Percentiles rank a stretch among this genome's conserved stretches.
Evolutionary conservation across 2,888 invertebrate species (phyloP).

Genomic region (Sphaerophoria rueppellii): DNA sequence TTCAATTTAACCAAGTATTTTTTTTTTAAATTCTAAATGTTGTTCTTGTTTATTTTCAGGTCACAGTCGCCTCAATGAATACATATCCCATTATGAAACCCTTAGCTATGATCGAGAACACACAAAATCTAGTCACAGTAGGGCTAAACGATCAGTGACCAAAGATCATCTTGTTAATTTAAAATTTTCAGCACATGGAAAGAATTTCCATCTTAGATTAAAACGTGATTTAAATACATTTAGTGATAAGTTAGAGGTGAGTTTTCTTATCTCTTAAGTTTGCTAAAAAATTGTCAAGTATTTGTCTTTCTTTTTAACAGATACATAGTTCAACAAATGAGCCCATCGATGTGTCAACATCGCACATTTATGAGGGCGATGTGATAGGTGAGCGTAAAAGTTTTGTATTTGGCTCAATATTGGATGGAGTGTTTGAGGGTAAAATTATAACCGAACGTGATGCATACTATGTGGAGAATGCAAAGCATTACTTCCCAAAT

Average conservation of each 20-base stretch:
- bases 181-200: conserved; percentile 91
- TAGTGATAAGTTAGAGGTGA: conserved; percentile 90
- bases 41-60: conserved; percentile 83
- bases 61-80: conserved; percentile 92
- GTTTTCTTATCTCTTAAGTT: conserved; percentile 69
- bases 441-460: conserved; percentile 93
- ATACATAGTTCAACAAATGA: conserved; percentile 86
- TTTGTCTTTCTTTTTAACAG: conserved; percentile 77
- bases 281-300: not conserved
- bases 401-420: conserved; percentile 95
- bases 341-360: conserved; percentile 89
- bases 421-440: conserved; percentile 97
- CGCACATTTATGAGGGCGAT: conserved; percentile 94
- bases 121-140: conserved; percentile 83
- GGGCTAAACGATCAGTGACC: conserved; percentile 86
- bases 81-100: conserved; percentile 94
- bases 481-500: conserved; percentile 92
- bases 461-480: conserved; percentile 96
- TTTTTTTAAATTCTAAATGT: not conserved
- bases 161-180: conserved; percentile 85
- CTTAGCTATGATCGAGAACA: conserved; percentile 90
- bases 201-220: conserved; percentile 91
- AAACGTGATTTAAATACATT: conserved; percentile 93
- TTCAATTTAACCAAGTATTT: no score
- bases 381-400: conserved; percentile 94